Base-by-base conservation (phyloP, 2,888 invertebrate species). In the Gandaritis pyraliata region DNA sequence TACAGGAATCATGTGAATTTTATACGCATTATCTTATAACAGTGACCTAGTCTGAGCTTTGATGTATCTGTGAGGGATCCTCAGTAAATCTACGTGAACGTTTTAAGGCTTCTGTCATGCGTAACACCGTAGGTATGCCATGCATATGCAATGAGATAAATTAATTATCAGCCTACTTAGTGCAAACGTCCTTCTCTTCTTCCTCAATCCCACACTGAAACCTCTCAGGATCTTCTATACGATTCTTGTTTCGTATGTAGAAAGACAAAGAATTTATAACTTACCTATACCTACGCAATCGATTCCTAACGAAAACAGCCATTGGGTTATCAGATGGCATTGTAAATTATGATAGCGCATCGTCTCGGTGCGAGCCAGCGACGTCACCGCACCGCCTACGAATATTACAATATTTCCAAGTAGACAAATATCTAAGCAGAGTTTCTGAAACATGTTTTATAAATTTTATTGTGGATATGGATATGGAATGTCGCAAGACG, bases 321-420 rank as follows among this genome's bases (percentile, higher is more conserved):
- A 73, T 73, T 76, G 75, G 64, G 74, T 83, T 84, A 85, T 85
- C 83, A 75, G 85, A 86, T 85, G 84, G 81, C 78, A 82, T 81
- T 81, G 81, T 83, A 75, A 83, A 79, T 81, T 79, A 81, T 79
- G 78, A 81, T 79, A 77, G 76, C 76, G 76, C 75, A 76, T 75
- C 76, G 76, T 74, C 74, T 73, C 76, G 82, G 88, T 89, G 72
- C 85, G 87, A 83, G 82, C 73, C 84, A 71, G 81, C 81, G 85
- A 74, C 80, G 77, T 86, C 87, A 76, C 86, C 82, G 77, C 87
- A 76, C 86, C 82, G 77, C 80, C 76, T 73, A 77, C 77, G 59
- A 73, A 78, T 76, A 78, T 78, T 72, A 75, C 73, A 65, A 75
- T 76, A 78, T 75, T 77, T 81, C 80, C 74, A 77, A 78, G 74